Conservation (phyloP, 2,888 invertebrate genomes). For the Flexamia atlantica region DNA sequence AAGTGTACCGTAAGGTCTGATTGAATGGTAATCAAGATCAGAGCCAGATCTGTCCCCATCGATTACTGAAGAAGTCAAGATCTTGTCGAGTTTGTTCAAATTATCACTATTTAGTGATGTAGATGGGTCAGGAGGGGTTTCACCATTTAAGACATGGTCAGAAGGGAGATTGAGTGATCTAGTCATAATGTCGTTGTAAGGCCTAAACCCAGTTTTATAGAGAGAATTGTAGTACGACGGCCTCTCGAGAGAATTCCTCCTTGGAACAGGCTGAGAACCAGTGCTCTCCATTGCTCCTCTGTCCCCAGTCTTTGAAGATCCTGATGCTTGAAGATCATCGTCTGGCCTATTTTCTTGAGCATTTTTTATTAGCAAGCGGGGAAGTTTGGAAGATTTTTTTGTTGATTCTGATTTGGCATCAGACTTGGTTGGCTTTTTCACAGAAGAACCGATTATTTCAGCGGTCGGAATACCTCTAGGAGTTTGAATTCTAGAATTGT, state of each 20-base stretch:
- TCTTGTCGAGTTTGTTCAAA: slow-evolving; percentile 24
- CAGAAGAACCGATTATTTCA: slow-evolving; percentile 49
- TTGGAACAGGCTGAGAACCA: background rate
- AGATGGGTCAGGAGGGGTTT: background rate
- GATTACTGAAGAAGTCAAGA: background rate
- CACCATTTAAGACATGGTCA: slow-evolving; percentile 8
- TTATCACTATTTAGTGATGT: background rate
- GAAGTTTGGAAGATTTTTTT: slow-evolving; percentile 35
- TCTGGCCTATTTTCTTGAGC: background rate
- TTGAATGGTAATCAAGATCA: slow-evolving; percentile 17
- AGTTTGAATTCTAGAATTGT: background rate
- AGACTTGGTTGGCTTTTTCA: background rate
- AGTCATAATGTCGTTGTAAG: slow-evolving; percentile 13
- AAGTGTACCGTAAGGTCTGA: slow-evolving; percentile 35
- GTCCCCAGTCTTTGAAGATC: background rate
- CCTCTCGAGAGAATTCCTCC: slow-evolving; percentile 58
- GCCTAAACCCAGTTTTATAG: slow-evolving; percentile 27
- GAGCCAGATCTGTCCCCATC: slow-evolving; percentile 4
- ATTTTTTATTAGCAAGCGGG: slow-evolving; percentile 9
- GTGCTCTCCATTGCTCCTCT: background rate
- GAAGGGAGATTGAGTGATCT: slow-evolving; percentile 23
- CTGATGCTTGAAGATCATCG: background rate
- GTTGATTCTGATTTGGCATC: slow-evolving; percentile 35
- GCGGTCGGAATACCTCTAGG: slow-evolving; percentile 29
- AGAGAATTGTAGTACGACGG: slow-evolving; percentile 58